phyloP scores from a whole-genome alignment of 2,113 vertebrate genomes.

The Phrynosoma blainvillii region DNA sequence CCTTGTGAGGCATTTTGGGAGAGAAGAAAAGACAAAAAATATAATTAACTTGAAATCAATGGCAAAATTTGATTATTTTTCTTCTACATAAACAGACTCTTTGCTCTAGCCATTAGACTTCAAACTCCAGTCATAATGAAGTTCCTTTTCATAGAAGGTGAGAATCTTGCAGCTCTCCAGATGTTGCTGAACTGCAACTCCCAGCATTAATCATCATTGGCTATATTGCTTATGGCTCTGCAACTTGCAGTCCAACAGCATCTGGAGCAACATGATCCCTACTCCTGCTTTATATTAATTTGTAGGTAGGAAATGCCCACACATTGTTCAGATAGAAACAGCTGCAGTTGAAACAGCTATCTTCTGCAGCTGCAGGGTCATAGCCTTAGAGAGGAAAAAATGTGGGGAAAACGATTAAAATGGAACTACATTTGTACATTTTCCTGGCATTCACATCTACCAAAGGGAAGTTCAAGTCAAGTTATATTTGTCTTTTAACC shows the following conservation, averaged over 20 bases:
- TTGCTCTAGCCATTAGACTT: neutral
- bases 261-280: too few species aligned
- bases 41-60: neutral
- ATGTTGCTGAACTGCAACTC: too few species aligned
- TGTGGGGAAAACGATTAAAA: neutral
- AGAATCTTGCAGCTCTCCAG: too few species aligned
- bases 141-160: neutral
- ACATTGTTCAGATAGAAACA: neutral
- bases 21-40: neutral
- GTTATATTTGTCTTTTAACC: neutral
- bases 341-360: neutral
- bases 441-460: neutral
- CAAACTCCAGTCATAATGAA: neutral
- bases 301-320: neutral
- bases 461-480: neutral
- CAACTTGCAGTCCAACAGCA: too few species aligned
- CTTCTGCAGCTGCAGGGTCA: neutral
- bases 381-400: neutral
- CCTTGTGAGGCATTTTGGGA: neutral
- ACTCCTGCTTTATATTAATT: too few species aligned
- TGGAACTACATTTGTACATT: neutral
- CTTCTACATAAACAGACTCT: neutral
- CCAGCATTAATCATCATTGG: too few species aligned
- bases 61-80: neutral
- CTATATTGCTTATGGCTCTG: too few species aligned